Base-by-base conservation (phyloP, 1,140 invertebrate species). In the Habropoda laboriosa region DNA sequence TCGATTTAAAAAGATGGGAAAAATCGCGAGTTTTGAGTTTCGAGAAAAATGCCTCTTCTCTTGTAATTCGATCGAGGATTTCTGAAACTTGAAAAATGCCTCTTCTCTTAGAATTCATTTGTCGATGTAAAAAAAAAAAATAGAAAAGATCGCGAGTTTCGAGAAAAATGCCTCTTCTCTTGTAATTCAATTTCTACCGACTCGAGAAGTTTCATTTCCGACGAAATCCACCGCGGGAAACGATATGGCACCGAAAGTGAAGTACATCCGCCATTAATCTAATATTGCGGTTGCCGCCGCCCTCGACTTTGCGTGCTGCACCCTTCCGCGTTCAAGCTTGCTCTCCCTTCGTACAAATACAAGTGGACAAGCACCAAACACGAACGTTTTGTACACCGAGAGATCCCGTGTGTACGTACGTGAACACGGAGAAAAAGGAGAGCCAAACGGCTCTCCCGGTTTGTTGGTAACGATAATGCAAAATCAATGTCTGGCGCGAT, bases 191-290 rank as follows among this genome's bases (percentile, higher is more conserved):
- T 78, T 78, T 51, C 18, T 47, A 16, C 21, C 51, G n/a, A 58
- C 38, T 75, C 27, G 75, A 75, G 72, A 32, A 70, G 67, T 51
- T 67, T 75, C 58, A 75, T 82, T 85, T 79, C 80, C 64, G 80
- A 30, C 58, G 58, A 72, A 60, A 68, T 85, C 53, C 38, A 63
- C 40, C 61, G 60, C 42, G 49, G 49, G 61, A 32, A 70, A 53
- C 57, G 53, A 74, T 75, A 80, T 38, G 32, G 64, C 74, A 70
- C 63, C 63, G 61, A 86, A 87, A 81, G 80, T 88, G 79, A 83
- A 85, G 86, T 88, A 86, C 79, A 85, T 86, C 81, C 79, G 83
- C 85, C 85, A 89, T 88, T 88, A 89, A 89, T 89, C 86, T 82
- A 89, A 89, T 86, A 88, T 87, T 89, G 88, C 85, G 88, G 87